Conservation (phyloP, 2,888 invertebrate genomes). For the Acleris holmiana region DNA sequence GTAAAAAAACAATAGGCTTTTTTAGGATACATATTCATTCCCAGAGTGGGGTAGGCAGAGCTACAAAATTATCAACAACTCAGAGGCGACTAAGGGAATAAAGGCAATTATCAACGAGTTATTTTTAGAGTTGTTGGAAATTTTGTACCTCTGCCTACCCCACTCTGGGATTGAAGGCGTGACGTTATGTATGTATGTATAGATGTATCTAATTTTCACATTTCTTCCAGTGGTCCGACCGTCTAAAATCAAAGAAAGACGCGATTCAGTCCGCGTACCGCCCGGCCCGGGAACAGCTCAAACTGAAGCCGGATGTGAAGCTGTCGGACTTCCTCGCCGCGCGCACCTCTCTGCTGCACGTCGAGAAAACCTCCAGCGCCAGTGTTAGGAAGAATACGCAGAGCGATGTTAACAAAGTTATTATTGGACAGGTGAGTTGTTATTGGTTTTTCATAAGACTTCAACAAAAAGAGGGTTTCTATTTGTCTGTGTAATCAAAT, state of each 20-base stretch:
- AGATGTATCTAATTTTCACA: not conserved
- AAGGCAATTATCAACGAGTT: no score
- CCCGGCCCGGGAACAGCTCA: constrained; percentile 68
- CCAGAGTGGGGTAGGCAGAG: no score
- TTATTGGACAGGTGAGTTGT: constrained; percentile 90
- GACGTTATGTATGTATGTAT: no score
- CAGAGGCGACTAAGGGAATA: no score
- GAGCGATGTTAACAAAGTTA: constrained; percentile 93
- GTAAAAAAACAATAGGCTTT: no score
- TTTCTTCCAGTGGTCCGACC: constrained; percentile 91
- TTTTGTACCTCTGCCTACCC: no score
- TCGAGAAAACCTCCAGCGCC: constrained; percentile 96
- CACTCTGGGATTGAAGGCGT: no score
- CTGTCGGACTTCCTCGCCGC: constrained; percentile 93
- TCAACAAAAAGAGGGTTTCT: not conserved
- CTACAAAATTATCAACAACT: no score
- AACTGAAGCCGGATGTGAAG: constrained; percentile 86
- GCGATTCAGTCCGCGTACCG: constrained; percentile 83
- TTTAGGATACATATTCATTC: no score
- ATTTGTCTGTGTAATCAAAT: not conserved
- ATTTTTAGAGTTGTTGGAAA: no score
- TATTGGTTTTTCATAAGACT: not conserved
- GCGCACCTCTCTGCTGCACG: constrained; percentile 91
- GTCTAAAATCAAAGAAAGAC: constrained; percentile 89
- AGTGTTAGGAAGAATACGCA: constrained; percentile 93